Percentiles rank a stretch among this genome's conserved stretches.
Evolutionary conservation across 2,797 vertebrate genomes (phyloP).

Genomic region (Eulemur coronatus): DNA sequence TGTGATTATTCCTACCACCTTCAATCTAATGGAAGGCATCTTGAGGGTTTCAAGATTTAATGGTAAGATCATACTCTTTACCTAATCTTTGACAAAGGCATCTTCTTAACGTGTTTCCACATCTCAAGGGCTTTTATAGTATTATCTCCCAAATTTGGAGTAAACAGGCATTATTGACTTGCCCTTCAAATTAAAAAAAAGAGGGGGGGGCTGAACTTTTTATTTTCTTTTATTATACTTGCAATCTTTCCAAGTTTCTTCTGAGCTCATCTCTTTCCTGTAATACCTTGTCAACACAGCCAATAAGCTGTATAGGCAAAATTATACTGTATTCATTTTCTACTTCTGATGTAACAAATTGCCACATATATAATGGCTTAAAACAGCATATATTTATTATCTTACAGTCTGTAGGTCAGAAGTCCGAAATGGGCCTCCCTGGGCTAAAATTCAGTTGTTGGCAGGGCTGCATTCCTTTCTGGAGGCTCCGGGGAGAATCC

Average conservation of each 20-base stretch:
- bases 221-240: background rate
- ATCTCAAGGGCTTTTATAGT: background rate
- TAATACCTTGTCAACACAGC: background rate
- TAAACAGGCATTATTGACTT: background rate
- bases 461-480: background rate
- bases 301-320: background rate
- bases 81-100: background rate
- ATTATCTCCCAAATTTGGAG: background rate
- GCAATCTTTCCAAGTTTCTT: background rate
- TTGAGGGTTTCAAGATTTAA: background rate
- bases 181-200: background rate
- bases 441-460: background rate
- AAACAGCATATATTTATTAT: background rate
- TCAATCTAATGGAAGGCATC: background rate
- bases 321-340: background rate
- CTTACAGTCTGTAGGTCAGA: background rate
- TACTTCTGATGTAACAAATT: background rate
- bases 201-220: background rate
- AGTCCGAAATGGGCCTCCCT: background rate
- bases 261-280: background rate
- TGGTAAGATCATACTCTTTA: background rate
- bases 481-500: background rate
- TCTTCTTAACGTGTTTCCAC: background rate
- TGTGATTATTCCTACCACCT: no score
- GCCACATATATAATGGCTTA: background rate